Conservation (phyloP, 2,888 invertebrate species). For the Aradus depressus region DNA sequence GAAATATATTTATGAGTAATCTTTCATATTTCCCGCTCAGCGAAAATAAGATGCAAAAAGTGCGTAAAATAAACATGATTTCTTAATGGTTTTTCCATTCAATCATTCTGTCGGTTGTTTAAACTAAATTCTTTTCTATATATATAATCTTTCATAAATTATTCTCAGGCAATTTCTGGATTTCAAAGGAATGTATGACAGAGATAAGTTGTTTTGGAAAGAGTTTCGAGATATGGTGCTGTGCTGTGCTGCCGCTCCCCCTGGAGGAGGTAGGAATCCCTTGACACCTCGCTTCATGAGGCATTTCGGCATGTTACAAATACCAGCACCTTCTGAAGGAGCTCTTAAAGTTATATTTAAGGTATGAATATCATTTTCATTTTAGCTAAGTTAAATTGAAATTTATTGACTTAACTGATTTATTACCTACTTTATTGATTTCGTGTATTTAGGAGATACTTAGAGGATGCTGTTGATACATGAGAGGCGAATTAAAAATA, state of each 20-base stretch:
- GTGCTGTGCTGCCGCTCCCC: slow-evolving; percentile 76
- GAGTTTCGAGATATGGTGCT: slow-evolving; percentile 72
- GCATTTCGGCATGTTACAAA: slow-evolving; percentile 76
- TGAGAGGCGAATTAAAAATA: too few species aligned
- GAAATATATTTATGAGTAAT: too few species aligned
- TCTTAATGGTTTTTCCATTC: too few species aligned
- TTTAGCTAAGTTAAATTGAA: too few species aligned
- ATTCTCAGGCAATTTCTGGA: slow-evolving; percentile 55
- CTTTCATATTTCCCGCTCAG: background rate
- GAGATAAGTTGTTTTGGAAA: slow-evolving; percentile 82
- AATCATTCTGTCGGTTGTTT: background rate
- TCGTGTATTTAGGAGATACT: too few species aligned
- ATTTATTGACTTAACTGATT: too few species aligned
- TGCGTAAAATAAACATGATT: too few species aligned
- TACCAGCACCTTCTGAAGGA: slow-evolving; percentile 67
- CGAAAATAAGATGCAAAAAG: too few species aligned
- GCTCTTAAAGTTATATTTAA: slow-evolving; percentile 68
- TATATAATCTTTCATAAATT: background rate
- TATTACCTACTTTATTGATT: too few species aligned
- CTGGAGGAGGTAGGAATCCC: slow-evolving; percentile 80
- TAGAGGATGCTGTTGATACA: too few species aligned
- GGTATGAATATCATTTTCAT: too few species aligned
- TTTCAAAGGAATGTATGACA: slow-evolving; percentile 72
- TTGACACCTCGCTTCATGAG: slow-evolving; percentile 73
- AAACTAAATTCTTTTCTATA: background rate